Evolutionary conservation across 2,113 vertebrate species (phyloP).

Genomic region (Limanda limanda): DNA sequence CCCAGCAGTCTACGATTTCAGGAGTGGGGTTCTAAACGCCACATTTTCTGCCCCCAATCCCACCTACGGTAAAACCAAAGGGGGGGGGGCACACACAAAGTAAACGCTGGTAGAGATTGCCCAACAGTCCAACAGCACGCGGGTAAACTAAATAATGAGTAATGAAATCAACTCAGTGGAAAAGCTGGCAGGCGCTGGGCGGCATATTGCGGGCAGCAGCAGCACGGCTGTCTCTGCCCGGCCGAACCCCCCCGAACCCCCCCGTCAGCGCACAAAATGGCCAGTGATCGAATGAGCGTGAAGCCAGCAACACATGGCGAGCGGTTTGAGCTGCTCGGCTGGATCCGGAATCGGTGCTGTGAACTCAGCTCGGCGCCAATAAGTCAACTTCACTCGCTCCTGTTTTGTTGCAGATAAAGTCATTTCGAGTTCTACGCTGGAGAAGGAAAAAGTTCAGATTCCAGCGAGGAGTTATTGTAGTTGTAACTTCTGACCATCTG

Average conservation of each 20-base stretch:
- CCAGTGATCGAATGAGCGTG: constrained; percentile 31
- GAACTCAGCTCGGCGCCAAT: constrained; percentile 31
- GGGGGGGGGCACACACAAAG: constrained; percentile 3
- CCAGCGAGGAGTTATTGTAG: not conserved
- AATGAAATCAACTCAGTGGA: constrained; percentile 46
- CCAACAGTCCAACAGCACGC: constrained; percentile 21
- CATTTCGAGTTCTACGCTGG: not conserved
- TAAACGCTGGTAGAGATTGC: constrained; percentile 18
- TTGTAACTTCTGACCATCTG: not conserved
- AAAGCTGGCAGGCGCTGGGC: constrained; percentile 41
- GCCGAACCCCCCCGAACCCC: constrained; percentile 12
- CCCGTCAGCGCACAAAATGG: constrained; percentile 46
- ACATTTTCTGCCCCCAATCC: not conserved
- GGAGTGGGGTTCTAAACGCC: not conserved
- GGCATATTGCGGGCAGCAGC: constrained; percentile 40
- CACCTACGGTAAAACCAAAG: not conserved
- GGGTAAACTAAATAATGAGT: constrained; percentile 42
- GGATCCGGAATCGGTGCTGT: constrained; percentile 32
- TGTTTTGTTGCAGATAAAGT: constrained; percentile 32
- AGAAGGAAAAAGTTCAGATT: not conserved
- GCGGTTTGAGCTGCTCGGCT: constrained; percentile 52
- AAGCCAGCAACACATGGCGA: constrained; percentile 59
- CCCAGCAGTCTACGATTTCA: not conserved
- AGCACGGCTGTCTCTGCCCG: constrained; percentile 25
- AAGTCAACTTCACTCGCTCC: constrained; percentile 40